Base-by-base conservation (phyloP, 2,888 invertebrate genomes). In the Artemia sinica region DNA sequence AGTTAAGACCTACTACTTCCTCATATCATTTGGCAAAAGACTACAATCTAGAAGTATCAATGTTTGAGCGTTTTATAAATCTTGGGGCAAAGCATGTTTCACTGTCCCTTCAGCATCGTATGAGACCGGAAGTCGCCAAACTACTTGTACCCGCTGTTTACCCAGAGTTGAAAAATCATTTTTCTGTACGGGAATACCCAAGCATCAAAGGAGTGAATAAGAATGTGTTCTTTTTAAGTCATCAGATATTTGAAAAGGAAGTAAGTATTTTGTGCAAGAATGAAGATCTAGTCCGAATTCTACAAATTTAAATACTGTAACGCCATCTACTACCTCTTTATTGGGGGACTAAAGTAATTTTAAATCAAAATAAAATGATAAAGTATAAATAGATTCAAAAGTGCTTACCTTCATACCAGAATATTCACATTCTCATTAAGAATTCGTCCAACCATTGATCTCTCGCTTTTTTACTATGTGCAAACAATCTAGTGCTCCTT, bases 21-120 rank as follows among this genome's bases (percentile, higher is more conserved):
- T 80, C 80, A 2, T 78, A 78, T 73, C 74, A 77, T 65, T 75
- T 83, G 50, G 80, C 50, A 9, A 77, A 73, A 69, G 73, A 77
- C 28, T 82, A 77, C 73, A 76, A 79, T 14, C 74, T 83, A 70
- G 79, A 81, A 65, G 74, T 81, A 28, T 82, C 82, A 1, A 75
- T 83, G 65, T 82, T 83, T 74, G 82, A 82, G 73, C 73, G 82
- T 67, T 75, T 82, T 76, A 75, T 82, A 11, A 77, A 77, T n/a
- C 81, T 81, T 72, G 76, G 76, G 0, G 72, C 80, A 48, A 74
- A 76, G 14, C 79, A 74, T 72, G 75, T 79, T 28, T 76, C 76
- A 18, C 76, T 83, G 9, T 74, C 76, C 9, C 74, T 76, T 14
- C 83, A 83, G 73, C 79, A 81, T 74, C 75, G 82, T 68, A 82